Evolutionary conservation across 2,113 vertebrate genomes (phyloP), one percentile per base, ranked within the genome.

Genomic region (Oreochromis tanganicae): DNA sequence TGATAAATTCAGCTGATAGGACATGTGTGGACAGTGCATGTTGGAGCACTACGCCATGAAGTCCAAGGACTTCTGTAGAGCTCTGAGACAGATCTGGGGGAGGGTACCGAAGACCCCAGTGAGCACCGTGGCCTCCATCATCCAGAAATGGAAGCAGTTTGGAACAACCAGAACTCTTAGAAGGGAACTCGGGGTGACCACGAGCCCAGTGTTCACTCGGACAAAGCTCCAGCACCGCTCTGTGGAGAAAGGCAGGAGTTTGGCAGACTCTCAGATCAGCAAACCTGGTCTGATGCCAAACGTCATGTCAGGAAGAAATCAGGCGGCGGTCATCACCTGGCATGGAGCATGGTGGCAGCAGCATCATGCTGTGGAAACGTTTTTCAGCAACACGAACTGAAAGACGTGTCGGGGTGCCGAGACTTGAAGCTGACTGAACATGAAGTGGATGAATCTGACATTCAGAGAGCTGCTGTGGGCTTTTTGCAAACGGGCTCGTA

Each of bases 361-460:
- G 54, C 5, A 10, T 55, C 54, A 6, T 6, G 19, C 50, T 52
- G 19, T 1, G 2, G 52, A 55, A 55, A 21, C 1, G n/a, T 6
- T 55, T 55, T 21, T 21, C 52, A 0, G 52, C 54, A 21, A 55
- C 54, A 55, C 52, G 0, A 54, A 54, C 5, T 0, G 1, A 54
- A 54, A 54, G 0, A 11, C 9, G 0, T 54, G 52, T 54, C 19
- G 9, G 1, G 52, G 19, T 21, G 52, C 52, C 0, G 1, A 54
- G 54, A 2, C 54, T 55, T 3, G 52, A 54, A 0, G 19, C 11
- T 0, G 9, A 21, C 52, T 55, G 54, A 55, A 0, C 54, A 12
- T 14, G 55, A 14, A 14, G 11, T 27, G 21, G 0, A 8, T 48
- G 14, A 48, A 48, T 27, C 2, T 4, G 21, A 14, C 11, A 0